Percentiles rank a stretch among this genome's conserved stretches.
phyloP scores from a whole-genome alignment of 2,797 vertebrate genomes.

The Paguma larvata region DNA sequence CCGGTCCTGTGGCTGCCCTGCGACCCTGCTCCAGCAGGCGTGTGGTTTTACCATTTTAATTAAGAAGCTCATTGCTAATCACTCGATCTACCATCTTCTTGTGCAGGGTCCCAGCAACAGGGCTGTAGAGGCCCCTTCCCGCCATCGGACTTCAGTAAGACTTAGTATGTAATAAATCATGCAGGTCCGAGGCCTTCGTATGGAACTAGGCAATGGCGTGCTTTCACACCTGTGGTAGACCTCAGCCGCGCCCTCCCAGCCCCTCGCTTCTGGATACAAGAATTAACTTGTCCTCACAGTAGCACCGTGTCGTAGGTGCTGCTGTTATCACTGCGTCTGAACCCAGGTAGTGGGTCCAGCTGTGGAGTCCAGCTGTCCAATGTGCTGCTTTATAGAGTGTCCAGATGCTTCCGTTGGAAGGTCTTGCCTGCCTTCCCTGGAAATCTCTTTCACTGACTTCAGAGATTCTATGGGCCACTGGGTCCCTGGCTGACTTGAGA shows the following conservation, averaged over 20 bases:
- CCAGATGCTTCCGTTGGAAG: too few species aligned
- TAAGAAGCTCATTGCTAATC: background rate
- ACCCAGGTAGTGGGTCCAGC: background rate
- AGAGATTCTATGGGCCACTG: background rate
- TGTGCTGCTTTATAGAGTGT: background rate
- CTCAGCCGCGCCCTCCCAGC: background rate
- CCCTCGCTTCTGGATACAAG: background rate
- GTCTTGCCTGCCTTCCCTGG: background rate
- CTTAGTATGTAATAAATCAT: background rate
- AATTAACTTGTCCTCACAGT: background rate
- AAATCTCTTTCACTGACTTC: background rate
- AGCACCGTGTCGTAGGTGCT: too few species aligned
- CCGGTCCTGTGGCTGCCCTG: background rate
- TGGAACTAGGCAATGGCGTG: background rate
- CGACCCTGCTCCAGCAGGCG: too few species aligned
- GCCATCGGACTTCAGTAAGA: background rate
- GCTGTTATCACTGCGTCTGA: background rate
- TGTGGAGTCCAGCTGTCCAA: accelerated
- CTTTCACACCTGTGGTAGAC: background rate
- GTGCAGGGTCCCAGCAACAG: background rate
- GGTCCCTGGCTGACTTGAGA: background rate
- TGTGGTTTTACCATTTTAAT: background rate
- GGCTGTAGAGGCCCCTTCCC: background rate
- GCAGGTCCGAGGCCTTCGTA: background rate
- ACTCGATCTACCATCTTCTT: background rate